Evolutionary conservation across 2,888 invertebrate species (phyloP).

Genomic region (Trissoscelio sp.): DNA sequence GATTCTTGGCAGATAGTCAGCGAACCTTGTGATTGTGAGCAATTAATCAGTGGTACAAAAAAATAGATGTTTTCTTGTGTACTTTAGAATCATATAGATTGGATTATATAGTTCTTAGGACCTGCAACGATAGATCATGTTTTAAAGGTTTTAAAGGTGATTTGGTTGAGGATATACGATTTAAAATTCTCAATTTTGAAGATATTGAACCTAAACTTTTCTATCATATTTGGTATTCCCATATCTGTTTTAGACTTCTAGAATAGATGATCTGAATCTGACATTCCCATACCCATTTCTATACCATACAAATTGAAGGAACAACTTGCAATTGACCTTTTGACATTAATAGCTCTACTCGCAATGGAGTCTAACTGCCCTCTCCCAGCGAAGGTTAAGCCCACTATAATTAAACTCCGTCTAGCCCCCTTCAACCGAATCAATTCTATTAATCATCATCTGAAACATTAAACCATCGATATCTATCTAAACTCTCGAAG

Average conservation of each 20-base stretch:
- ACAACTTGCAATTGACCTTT: too few relatives aligned
- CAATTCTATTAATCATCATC: constrained; percentile 62
- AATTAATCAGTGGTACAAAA: constrained; percentile 48
- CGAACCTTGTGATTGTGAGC: constrained; percentile 54
- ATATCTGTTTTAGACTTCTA: too few relatives aligned
- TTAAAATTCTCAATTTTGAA: too few relatives aligned
- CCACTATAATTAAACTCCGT: constrained; percentile 54
- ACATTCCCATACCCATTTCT: too few relatives aligned
- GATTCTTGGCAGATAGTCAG: constrained; percentile 68
- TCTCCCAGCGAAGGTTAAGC: constrained; percentile 47
- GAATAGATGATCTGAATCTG: too few relatives aligned
- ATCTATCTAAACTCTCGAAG: constrained; percentile 62
- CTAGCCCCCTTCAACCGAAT: constrained; percentile 7
- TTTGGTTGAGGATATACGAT: too few relatives aligned
- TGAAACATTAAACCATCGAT: constrained; percentile 73
- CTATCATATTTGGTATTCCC: too few relatives aligned
- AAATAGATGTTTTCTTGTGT: not conserved
- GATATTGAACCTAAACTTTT: too few relatives aligned
- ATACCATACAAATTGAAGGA: too few relatives aligned
- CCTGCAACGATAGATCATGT: too few relatives aligned
- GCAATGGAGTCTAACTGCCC: too few relatives aligned
- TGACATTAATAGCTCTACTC: not conserved
- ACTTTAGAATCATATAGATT: not conserved
- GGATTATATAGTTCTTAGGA: not conserved
- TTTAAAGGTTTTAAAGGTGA: too few relatives aligned